Base-by-base conservation (phyloP, 2,888 invertebrate species). In the Pecten maximus region DNA sequence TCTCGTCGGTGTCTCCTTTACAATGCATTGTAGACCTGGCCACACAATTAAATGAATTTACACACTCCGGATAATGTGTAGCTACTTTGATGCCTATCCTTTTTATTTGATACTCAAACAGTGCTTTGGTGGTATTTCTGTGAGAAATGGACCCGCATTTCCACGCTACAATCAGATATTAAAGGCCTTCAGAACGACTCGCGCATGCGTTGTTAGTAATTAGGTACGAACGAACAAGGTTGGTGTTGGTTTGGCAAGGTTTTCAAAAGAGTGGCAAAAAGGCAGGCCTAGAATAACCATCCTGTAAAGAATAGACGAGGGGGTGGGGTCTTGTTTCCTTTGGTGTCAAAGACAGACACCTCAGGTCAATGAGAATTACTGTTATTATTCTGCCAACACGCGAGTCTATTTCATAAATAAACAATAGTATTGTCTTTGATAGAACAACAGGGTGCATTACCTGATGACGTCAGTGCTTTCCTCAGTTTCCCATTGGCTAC, bases 221-320 rank as follows among this genome's bases (percentile, higher is more conserved):
- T 35, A 74, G 23, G 74, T 74, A 74, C 74, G 23, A 35, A 28
- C 74, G 44, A 12, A 44, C 74, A 0, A 23, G 35, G 74, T 74
- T 28, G 74, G 23, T 74, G 74, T 28, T 74, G 15, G 74, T 35
- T 74, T 74, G 74, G 74, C 74, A 74, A 74, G 28, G 74, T 74
- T 28, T 74, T 74, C 74, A 74, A 74, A 74, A 74, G 74, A 74
- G 74, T 74, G 74, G 74, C 74, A 35, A 74, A 74, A 0, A 74
- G 74, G 74, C 74, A 35, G 74, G 35, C 35, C 74, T 35, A 10
- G 10, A 74, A 74, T 74, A 74, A 74, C 28, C 35, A 28, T 74
- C 74, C 74, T 74, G 74, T 74, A 35, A 74, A 74, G 35, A 15
- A 10, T 10, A 74, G 35, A 74, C 74, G 74, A 74, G 74, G 28